Base-by-base conservation (phyloP, 2,797 vertebrate genomes). In the Chelon auratus region DNA sequence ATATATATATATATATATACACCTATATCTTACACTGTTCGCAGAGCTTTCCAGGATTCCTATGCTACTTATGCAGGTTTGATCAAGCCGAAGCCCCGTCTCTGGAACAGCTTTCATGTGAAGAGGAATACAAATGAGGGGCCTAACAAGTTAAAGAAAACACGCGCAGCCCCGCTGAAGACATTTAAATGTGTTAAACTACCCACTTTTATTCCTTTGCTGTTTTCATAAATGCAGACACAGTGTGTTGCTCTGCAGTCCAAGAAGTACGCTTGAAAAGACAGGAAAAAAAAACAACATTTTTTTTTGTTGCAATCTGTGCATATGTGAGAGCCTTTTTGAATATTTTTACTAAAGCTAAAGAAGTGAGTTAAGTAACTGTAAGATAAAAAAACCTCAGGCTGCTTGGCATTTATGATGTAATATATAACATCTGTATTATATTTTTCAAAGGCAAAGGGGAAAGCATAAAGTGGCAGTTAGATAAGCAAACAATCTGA, bases 181-280 rank as follows among this genome's bases (percentile, higher is more conserved):
- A 52, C 50, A 60, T 59, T 63, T 15, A 58, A 62, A 70, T 52
- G 45, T 54, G 54, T 76, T 54, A 39, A 58, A 62, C 17, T 45
- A 8, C 18, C 12, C 20, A 14, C 24, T 42, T 66, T 61, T 22
- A 62, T 57, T 62, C 47, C 1, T 62, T 1, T 53, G 72, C 57
- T 65, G 62, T 50, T 50, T 66, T 78, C 11, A 26, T 30, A 39
- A 20, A 68, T 5, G 43, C 45, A 30, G 33, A 9, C 3, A 24
- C 15, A 11, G 17, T 9, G 3, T 22, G 50, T 42, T 57, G 33
- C 26, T 13, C 30, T 9, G 18, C 40, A 33, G 57, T 42, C 45
- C 37, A 12, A 59, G 52, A 50, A 50, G 17, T 59, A 12, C 20
- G n/a, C 22, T 24, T 13, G 13, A 70, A 53, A 43, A 45, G 10